These are phyloP conservation scores for Thymallus thymallus DNA, from an alignment of 2,113 vertebrate species.

Conservation along the genomic window DNA sequence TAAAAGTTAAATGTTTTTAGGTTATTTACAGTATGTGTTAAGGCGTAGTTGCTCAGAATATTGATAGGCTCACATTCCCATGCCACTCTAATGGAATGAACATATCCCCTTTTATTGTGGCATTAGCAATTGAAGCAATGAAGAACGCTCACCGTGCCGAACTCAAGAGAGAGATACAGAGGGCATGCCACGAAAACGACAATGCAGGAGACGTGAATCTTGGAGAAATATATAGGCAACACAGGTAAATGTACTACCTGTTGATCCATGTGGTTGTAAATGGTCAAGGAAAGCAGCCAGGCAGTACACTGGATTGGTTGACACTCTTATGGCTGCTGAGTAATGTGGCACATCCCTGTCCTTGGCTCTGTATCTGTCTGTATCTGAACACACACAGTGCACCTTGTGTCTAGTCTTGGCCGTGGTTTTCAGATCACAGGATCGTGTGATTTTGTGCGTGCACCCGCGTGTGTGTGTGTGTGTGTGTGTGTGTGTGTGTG, in stretches of 20 bases:
- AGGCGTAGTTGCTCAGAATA: not conserved
- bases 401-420: not conserved
- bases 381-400: not conserved
- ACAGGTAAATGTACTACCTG: conserved; percentile 56
- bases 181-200: conserved; percentile 36
- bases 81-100: conserved; percentile 4
- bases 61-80: not conserved
- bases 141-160: conserved; percentile 64
- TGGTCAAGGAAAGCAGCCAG: not conserved
- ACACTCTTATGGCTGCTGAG: not conserved
- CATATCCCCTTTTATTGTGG: not conserved
- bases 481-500: not conserved
- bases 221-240: conserved; percentile 55
- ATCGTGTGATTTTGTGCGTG: not conserved
- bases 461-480: not conserved
- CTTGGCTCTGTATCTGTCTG: conserved; percentile 7
- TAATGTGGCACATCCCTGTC: not conserved
- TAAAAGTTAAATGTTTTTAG: not conserved
- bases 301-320: not conserved
- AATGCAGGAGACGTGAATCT: conserved; percentile 44
- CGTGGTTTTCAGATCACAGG: not conserved
- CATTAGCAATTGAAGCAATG: conserved; percentile 68
- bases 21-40: not conserved
- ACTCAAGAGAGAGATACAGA: conserved; percentile 67
- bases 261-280: not conserved